Percentiles rank a stretch among this genome's conserved stretches.
phyloP scores from a whole-genome alignment of 2,113 vertebrate genomes.

The Bettongia penicillata region DNA sequence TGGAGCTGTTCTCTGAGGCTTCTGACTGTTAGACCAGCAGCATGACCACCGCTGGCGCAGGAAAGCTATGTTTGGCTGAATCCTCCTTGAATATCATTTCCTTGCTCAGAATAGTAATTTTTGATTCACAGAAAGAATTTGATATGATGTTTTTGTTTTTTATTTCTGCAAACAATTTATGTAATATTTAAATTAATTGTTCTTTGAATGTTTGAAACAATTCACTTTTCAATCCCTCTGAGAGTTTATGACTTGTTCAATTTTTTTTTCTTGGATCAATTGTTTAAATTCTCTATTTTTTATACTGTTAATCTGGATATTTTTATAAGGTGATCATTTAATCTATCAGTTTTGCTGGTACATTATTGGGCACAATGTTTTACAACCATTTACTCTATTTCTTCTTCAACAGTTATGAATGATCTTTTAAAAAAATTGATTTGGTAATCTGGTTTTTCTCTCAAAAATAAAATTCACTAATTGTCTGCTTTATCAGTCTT shows the following conservation, averaged over 20 bases:
- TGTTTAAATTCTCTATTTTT: background rate
- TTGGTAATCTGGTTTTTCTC: background rate
- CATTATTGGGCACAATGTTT: background rate
- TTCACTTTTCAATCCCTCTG: background rate
- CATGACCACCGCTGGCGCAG: fast-evolving
- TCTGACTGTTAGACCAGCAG: background rate
- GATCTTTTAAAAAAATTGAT: background rate
- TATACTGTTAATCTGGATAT: background rate
- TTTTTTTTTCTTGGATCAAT: background rate
- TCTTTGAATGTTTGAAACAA: background rate
- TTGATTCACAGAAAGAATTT: background rate
- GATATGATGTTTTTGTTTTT: background rate
- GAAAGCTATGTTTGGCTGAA: background rate
- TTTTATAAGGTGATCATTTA: background rate
- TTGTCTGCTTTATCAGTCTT: background rate
- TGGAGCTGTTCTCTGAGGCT: background rate
- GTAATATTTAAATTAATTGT: background rate
- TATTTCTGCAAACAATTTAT: background rate
- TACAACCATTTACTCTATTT: background rate
- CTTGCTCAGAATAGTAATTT: background rate
- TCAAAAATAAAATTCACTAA: background rate
- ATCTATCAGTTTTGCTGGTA: background rate
- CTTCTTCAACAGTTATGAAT: background rate
- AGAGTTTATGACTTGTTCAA: background rate
- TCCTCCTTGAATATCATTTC: background rate